Conservation (phyloP, 2,888 invertebrate species). For the Hesperia comma region DNA sequence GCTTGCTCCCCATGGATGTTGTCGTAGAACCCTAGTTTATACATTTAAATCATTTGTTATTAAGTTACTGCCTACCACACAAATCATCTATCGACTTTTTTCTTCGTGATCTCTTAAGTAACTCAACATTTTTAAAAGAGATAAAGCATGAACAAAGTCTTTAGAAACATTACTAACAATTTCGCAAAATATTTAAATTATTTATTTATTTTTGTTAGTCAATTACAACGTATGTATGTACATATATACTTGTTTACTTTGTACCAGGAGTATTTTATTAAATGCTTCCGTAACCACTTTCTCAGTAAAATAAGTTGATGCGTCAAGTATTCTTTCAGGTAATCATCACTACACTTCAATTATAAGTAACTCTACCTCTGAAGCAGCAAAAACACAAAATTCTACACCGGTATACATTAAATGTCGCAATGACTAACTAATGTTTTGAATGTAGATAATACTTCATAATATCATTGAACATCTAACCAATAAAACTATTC, state of each 20-base stretch:
- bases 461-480: background rate
- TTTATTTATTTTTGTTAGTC: background rate
- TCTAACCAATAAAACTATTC: background rate
- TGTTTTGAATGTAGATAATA: constrained; percentile 8
- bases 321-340: constrained; percentile 62
- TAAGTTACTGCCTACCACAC: background rate
- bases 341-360: constrained; percentile 66
- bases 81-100: constrained; percentile 12
- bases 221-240: background rate
- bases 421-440: constrained; percentile 44
- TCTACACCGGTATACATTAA: constrained; percentile 32
- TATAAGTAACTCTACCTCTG: constrained; percentile 53
- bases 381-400: constrained; percentile 53
- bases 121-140: background rate
- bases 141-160: constrained; percentile 11
- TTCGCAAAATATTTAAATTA: background rate
- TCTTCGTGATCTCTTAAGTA: background rate
- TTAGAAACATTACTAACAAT: constrained; percentile 6
- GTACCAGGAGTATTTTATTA: background rate
- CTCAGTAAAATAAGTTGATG: constrained; percentile 1
- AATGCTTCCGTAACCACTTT: background rate
- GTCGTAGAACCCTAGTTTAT: constrained; percentile 47
- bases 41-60: constrained; percentile 9
- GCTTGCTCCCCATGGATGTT: constrained; percentile 52
- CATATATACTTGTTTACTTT: background rate